Conservation (phyloP, 2,113 vertebrate genomes). For the Odontophorus gujanensis region DNA sequence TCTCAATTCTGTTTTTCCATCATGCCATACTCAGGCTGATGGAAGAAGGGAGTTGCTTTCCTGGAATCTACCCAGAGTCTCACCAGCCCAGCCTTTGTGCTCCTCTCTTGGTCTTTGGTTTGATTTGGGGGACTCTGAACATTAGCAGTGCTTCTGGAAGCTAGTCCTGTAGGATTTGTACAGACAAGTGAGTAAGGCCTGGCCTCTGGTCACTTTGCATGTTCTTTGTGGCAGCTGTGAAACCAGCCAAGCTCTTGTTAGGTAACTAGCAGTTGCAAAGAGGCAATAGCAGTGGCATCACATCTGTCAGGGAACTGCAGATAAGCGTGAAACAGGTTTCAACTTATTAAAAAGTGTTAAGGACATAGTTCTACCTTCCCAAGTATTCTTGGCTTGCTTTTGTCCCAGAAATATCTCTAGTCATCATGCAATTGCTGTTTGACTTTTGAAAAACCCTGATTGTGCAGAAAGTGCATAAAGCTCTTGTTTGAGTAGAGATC, state of each 20-base stretch:
- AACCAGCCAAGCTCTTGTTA: background rate
- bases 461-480: background rate
- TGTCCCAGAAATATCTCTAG: background rate
- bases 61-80: background rate
- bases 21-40: background rate
- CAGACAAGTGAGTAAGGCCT: background rate
- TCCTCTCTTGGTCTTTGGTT: background rate
- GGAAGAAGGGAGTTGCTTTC: background rate
- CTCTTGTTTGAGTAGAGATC: background rate
- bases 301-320: background rate
- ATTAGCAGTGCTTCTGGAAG: background rate
- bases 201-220: background rate
- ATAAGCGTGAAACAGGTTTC: background rate
- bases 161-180: accelerated
- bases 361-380: background rate
- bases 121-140: background rate
- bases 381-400: background rate
- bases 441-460: background rate
- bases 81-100: background rate
- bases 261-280: background rate
- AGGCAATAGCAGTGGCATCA: background rate
- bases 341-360: background rate
- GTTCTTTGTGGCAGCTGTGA: background rate
- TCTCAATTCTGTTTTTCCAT: no score
- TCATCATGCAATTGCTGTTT: background rate